Evolutionary conservation across 35 echinoderm and acorn worm genomes (phyloP).

Genomic region (Hemicentrotus pulcherrimus): DNA sequence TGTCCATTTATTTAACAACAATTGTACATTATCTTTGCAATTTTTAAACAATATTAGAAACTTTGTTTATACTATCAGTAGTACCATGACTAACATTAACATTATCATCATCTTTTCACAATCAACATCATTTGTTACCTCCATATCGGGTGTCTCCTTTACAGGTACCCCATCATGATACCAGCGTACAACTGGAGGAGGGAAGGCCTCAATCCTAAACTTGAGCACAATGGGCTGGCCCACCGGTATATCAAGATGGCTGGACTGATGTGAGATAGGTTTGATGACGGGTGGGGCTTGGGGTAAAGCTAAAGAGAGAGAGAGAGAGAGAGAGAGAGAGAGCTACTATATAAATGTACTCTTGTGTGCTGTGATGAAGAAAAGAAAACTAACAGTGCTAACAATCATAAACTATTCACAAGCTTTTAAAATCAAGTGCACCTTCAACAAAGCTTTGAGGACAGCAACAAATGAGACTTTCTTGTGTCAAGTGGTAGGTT

Average conservation of each 20-base stretch:
- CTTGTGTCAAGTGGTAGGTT: no score
- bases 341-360: no score
- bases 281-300: slow-evolving; percentile 40
- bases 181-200: slow-evolving; percentile 30
- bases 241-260: slow-evolving; percentile 12
- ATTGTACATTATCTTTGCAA: background rate
- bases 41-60: background rate
- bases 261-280: slow-evolving; percentile 6
- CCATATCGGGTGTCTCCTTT: slow-evolving; percentile 12
- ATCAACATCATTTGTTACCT: background rate
- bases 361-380: no score
- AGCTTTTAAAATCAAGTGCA: no score
- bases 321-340: no score
- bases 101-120: background rate
- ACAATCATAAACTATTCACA: no score
- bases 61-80: background rate
- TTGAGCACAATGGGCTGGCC: slow-evolving; percentile 19
- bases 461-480: no score
- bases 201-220: slow-evolving; percentile 45
- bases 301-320: background rate
- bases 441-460: no score
- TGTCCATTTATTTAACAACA: no score
- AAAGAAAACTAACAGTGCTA: no score
- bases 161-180: slow-evolving; percentile 39
- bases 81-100: background rate